Conservation (phyloP, 2,797 vertebrate genomes). For the Syndactyla subalaris region DNA sequence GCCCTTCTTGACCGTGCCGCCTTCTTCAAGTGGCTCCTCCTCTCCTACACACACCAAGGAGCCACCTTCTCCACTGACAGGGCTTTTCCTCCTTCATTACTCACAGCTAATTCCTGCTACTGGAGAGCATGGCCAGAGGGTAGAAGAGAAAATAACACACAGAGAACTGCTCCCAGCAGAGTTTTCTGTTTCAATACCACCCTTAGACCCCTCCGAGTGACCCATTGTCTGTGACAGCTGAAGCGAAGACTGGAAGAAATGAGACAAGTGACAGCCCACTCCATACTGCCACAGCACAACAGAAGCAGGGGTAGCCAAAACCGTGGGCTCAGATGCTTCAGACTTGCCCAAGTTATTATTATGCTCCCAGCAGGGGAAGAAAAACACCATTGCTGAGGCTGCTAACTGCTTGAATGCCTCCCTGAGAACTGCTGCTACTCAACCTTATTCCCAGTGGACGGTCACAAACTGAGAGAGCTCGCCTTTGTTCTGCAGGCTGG, state of each 20-base stretch:
- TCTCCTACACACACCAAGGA: neutral
- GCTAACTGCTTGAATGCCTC: neutral
- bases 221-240: neutral
- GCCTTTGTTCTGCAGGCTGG: neutral
- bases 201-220: neutral
- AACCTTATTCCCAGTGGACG: neutral
- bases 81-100: neutral
- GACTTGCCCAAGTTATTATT: neutral
- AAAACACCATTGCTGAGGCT: neutral
- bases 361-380: neutral
- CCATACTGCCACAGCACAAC: neutral
- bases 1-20: neutral
- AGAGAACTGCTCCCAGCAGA: neutral
- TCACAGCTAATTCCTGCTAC: neutral
- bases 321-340: neutral
- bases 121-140: neutral
- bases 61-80: neutral
- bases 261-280: neutral
- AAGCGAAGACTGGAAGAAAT: neutral
- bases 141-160: neutral
- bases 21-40: neutral
- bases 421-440: neutral
- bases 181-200: neutral
- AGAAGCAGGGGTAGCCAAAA: neutral
- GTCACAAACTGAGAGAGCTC: neutral